A percentile compares a stretch with the other conserved stretches of the same genome.
Conservation (phyloP, 2,888 invertebrate genomes). For the Trisateles emortualis region DNA sequence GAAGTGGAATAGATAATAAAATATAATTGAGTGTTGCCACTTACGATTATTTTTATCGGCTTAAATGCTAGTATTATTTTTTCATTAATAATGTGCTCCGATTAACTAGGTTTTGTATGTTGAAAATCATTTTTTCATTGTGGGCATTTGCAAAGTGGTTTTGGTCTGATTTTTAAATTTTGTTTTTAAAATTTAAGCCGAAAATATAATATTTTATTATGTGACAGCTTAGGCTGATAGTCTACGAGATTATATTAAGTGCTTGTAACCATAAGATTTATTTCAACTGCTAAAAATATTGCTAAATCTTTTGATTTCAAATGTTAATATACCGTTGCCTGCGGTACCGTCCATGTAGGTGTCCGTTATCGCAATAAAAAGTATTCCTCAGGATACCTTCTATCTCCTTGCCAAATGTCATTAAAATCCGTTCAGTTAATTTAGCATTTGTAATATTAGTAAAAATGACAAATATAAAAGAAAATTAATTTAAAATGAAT, state of each 20-base stretch:
- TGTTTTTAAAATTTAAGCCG: not conserved
- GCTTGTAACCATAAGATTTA: not conserved
- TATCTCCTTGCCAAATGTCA: too few relatives aligned
- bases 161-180: not conserved
- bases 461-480: too few relatives aligned
- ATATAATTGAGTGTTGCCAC: constrained; percentile 63
- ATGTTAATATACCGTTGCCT: not conserved
- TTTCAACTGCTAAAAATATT: not conserved
- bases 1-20: constrained; percentile 66
- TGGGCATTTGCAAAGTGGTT: constrained; percentile 2
- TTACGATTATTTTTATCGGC: constrained; percentile 58
- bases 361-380: not conserved
- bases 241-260: not conserved
- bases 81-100: constrained; percentile 46
- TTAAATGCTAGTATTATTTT: constrained; percentile 51
- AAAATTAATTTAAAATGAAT: too few relatives aligned
- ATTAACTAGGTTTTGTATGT: constrained; percentile 27
- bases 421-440: too few relatives aligned
- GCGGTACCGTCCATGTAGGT: too few relatives aligned
- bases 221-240: constrained; percentile 2
- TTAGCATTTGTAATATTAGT: too few relatives aligned
- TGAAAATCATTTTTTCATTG: constrained; percentile 38
- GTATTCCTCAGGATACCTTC: too few relatives aligned
- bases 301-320: not conserved
- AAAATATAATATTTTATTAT: not conserved